Conservation (phyloP, 2,797 vertebrate genomes). For the Acanthis flammea region DNA sequence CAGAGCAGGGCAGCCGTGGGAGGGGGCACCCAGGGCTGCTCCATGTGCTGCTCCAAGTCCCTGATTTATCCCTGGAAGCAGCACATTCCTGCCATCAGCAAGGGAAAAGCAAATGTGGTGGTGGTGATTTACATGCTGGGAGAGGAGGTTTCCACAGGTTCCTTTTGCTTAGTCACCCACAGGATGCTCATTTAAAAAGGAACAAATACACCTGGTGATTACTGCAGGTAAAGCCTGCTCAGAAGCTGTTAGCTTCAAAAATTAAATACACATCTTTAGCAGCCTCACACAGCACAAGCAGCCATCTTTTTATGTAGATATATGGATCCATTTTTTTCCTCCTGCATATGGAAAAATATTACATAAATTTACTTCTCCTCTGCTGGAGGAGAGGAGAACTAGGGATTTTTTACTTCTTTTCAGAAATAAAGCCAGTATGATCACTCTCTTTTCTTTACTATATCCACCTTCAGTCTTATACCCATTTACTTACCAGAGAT, state of each 20-base stretch:
- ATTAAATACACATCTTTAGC: background rate
- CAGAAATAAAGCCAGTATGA: background rate
- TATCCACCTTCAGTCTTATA: background rate
- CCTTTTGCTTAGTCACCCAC: background rate
- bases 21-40: background rate
- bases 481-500: background rate
- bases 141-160: background rate
- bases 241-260: background rate
- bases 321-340: background rate
- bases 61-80: background rate
- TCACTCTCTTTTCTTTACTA: background rate
- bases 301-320: background rate
- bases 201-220: background rate
- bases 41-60: fast-evolving
- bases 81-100: background rate
- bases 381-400: background rate
- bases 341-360: background rate
- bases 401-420: background rate
- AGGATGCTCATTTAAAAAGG: background rate
- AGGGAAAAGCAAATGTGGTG: background rate
- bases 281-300: background rate
- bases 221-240: background rate
- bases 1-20: background rate
- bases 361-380: background rate
- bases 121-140: background rate